A percentile compares a stretch with the other conserved stretches of the same genome.
Conservation (phyloP, 2,797 vertebrate genomes). For the Liparis tanakae region DNA sequence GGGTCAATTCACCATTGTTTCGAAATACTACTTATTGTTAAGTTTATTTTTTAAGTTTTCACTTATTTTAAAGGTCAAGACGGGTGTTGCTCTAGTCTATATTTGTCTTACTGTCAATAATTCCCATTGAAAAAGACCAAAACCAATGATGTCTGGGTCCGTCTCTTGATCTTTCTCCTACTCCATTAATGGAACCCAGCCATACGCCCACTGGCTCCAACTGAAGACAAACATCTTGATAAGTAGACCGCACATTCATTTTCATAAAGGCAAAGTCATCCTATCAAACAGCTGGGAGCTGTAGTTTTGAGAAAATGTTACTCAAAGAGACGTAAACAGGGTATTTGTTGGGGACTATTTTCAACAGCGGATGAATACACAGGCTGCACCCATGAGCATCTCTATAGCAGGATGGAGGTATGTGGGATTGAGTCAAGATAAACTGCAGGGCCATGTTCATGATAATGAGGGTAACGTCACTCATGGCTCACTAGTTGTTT, state of each 20-base stretch:
- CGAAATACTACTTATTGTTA: too few species aligned
- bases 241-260: neutral
- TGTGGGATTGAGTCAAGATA: constrained; percentile 1
- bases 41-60: too few species aligned
- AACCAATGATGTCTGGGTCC: neutral
- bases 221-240: neutral
- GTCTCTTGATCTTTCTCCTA: neutral
- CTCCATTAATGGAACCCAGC: neutral
- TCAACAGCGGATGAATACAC: neutral
- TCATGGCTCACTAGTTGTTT: neutral
- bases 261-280: too few species aligned
- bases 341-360: neutral
- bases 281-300: neutral
- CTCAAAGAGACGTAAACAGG: neutral
- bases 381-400: neutral
- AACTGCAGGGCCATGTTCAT: neutral
- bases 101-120: neutral
- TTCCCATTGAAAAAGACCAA: neutral
- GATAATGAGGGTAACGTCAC: neutral
- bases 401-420: neutral
- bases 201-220: neutral
- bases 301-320: neutral
- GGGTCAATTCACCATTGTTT: neutral
- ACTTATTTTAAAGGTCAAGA: neutral
- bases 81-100: neutral